Evolutionary conservation across 2,113 vertebrate species (phyloP), one percentile per base, ranked within the genome.

Genomic region (Mirza zaza): DNA sequence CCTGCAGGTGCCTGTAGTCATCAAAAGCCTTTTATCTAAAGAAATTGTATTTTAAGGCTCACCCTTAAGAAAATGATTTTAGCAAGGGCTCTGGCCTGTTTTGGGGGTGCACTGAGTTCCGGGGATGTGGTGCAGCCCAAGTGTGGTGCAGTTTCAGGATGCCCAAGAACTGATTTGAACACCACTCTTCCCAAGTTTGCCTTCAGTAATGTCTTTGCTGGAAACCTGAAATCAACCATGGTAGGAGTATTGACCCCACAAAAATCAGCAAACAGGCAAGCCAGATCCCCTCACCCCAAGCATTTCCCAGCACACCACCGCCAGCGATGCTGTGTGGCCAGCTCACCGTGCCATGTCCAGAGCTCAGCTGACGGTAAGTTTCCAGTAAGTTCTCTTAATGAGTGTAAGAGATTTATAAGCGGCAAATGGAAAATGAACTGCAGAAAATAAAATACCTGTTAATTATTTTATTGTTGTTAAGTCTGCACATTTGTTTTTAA

Each of bases 121-220:
- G 21, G 9, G 20, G 4, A 3, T 8, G 32, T 18, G 61, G 11
- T 55, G 7, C 25, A 34, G 34, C 6, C 14, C n/a, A n/a, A n/a
- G n/a, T 8, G 32, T 18, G 61, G 11, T 55, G 7, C 25, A 34
- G 34, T 32, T n/a, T 45, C 23, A 8, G 83, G 36, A 18, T 5
- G 23, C 36, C 50, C 12, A 36, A 10, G 5, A 17, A 39, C 50
- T 3, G 0, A 8, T 6, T 4, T 2, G 8, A 29, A 18, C 23
- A 48, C 42, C 34, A n/a, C 67, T 68, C 83, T 68, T n/a, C n/a
- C n/a, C 15, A 20, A 42, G 15, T 25, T 32, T 8, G 6, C 39
- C 59, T 45, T 65, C 63, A n/a, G 48, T 8, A 9, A 71, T 23
- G 14, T 55, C 84, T 75, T 65, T 55, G 48, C 45, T n/a, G 77